Evolutionary conservation across 2,888 invertebrate species (phyloP), one percentile per base, ranked within the genome.

Genomic region (Cactoblastis cactorum): DNA sequence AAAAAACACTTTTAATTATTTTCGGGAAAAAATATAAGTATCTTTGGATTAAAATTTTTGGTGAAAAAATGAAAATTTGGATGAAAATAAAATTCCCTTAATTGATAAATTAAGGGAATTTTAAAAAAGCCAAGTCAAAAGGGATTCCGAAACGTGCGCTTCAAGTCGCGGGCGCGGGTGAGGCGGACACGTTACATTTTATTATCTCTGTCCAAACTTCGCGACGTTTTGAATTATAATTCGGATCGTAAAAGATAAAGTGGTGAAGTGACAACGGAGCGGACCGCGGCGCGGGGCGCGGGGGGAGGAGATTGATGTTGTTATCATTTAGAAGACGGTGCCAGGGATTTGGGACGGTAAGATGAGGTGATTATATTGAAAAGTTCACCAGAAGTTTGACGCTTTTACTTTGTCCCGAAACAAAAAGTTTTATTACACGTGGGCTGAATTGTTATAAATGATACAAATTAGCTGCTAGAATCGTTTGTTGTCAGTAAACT

Each of bases 221-320:
- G 51, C 28, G 45, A 55, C 55, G 35, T 56, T 59, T 59, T 58
- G 53, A 59, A 58, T 58, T 61, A 58, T 55, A 61, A 63, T 58
- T 54, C 53, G 39, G 48, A 61, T 61, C 58, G 52, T 58, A 57
- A 58, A 58, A 56, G 56, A 62, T 58, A 57, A 59, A 57, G 47
- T 49, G 53, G 53, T 53, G 41, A 50, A 58, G 51, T 52, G 62
- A 56, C 47, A 46, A 46, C 8, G 14, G 9, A 28, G 18, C 18
- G 50, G 38, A 24, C 38, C 50, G 28, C 45, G 47, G 50, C 52
- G 34, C 18, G 28, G n/a, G 28, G 17, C 37, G 37, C 17, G 0
- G 17, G 3, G 15, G 38, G 17, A 41, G 12, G 15, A 35, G 47
- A 15, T n/a, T 32, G 28, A 35, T 11, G 32, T 8, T 17, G 22